Evolutionary conservation across 1,140 invertebrate species (phyloP).

Genomic region (Papilio glaucus): DNA sequence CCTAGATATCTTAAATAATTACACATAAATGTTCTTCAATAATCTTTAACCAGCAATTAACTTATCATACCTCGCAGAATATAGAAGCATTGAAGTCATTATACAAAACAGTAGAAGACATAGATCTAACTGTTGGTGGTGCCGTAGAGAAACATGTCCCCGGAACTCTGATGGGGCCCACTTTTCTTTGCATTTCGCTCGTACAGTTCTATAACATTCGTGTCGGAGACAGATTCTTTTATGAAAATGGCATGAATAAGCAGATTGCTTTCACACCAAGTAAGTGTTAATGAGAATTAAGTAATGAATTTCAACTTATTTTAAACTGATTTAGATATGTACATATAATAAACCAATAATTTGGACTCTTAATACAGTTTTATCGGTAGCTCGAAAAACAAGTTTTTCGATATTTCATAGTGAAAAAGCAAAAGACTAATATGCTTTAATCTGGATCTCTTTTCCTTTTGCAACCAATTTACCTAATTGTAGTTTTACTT

Average conservation of each 20-base stretch:
- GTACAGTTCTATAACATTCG: slow-evolving; percentile 93
- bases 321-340: background rate
- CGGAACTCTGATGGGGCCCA: slow-evolving; percentile 93
- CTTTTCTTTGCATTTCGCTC: slow-evolving; percentile 95
- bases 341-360: too few species aligned
- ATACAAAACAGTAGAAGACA: slow-evolving; percentile 90
- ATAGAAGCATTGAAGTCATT: slow-evolving; percentile 86
- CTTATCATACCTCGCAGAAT: slow-evolving; percentile 78
- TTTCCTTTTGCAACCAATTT: too few species aligned
- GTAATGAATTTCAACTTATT: too few species aligned
- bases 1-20: background rate
- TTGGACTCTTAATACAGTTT: too few species aligned
- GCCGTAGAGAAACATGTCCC: slow-evolving; percentile 90
- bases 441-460: too few species aligned
- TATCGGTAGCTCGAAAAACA: too few species aligned
- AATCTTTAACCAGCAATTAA: background rate
- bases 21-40: background rate
- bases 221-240: slow-evolving; percentile 93
- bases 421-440: too few species aligned
- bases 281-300: slow-evolving; percentile 70
- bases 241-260: slow-evolving; percentile 87
- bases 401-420: too few species aligned
- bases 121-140: slow-evolving; percentile 94
- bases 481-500: too few species aligned
- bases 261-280: slow-evolving; percentile 88